phyloP scores from a whole-genome alignment of 2,797 vertebrate species.

The Eulemur coronatus region DNA sequence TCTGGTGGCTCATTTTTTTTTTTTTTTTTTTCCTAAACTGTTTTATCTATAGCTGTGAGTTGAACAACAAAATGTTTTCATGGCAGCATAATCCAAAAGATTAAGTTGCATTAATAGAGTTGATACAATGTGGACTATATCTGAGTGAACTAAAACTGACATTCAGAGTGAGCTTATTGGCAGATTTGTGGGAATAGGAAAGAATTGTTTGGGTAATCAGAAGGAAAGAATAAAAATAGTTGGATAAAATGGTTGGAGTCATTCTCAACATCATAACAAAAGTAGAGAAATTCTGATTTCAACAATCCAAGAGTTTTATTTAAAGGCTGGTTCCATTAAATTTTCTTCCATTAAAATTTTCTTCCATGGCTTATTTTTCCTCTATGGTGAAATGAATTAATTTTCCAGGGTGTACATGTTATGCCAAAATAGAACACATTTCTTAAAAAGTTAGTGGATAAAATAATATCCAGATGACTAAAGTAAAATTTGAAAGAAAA shows the following conservation, averaged over 20 bases:
- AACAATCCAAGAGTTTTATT: neutral
- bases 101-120: neutral
- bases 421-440: neutral
- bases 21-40: neutral
- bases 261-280: neutral
- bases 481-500: slow-evolving; percentile 34
- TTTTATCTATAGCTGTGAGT: neutral
- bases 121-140: neutral
- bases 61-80: neutral
- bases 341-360: neutral
- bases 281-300: neutral
- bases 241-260: neutral
- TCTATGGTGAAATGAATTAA: neutral
- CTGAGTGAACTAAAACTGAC: neutral
- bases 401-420: neutral
- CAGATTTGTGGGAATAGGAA: neutral
- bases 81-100: neutral
- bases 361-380: neutral
- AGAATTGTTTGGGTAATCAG: neutral
- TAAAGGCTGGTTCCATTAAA: neutral
- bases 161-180: neutral
- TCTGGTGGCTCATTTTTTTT: neutral
- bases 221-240: neutral
- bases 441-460: neutral
- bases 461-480: neutral